Percentiles rank a stretch among this genome's conserved stretches.
Evolutionary conservation across 2,113 vertebrate genomes (phyloP).

Genomic region (Zingel zingel): DNA sequence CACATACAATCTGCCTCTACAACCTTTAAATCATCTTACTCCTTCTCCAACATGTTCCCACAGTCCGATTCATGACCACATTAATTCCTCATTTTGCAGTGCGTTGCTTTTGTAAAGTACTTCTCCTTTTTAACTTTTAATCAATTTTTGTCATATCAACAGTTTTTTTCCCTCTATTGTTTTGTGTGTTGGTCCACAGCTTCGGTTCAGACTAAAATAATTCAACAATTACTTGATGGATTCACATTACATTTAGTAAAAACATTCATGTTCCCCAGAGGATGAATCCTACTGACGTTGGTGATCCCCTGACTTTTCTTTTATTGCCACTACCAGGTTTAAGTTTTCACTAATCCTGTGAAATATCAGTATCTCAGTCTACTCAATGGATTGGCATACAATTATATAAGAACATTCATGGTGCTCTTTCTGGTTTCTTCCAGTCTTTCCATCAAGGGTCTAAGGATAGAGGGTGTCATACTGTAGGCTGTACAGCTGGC

Average conservation of each 20-base stretch:
- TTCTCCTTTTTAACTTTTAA: not conserved
- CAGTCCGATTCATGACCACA: not conserved
- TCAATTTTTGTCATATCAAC: not conserved
- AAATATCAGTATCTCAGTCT: too few species aligned
- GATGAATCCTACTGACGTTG: not conserved
- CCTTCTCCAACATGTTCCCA: not conserved
- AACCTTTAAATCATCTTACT: not conserved
- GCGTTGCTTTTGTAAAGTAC: not conserved
- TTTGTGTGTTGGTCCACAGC: not conserved
- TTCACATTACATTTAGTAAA: not conserved
- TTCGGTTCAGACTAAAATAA: not conserved
- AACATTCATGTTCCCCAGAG: not conserved
- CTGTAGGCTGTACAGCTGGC: too few species aligned
- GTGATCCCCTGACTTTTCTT: not conserved
- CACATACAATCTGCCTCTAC: not conserved
- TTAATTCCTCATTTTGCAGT: not conserved
- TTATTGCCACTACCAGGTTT: not conserved
- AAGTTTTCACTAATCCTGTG: too few species aligned
- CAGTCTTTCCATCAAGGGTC: too few species aligned
- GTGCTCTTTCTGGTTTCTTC: too few species aligned
- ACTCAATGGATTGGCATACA: too few species aligned
- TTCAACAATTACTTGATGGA: not conserved
- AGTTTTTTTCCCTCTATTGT: not conserved
- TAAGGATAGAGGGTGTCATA: too few species aligned
- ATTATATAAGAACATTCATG: too few species aligned